A percentile compares a stretch with the other conserved stretches of the same genome.
These are phyloP conservation scores for Drosophila murphyi DNA, from an alignment of 1,140 invertebrate genomes.

Conservation along the genomic window DNA sequence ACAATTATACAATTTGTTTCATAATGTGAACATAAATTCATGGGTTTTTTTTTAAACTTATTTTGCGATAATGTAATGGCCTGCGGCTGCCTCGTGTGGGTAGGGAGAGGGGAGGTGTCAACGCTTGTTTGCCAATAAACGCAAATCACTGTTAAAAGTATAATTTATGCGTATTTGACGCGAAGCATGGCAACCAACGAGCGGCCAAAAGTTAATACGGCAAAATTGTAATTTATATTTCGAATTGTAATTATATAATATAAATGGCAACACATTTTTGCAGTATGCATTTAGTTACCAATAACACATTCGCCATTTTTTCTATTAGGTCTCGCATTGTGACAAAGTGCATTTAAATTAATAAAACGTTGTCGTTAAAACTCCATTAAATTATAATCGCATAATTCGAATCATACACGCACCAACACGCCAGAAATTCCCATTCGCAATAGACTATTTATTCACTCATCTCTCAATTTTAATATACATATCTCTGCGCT, in stretches of 20 bases:
- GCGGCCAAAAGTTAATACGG: conserved; percentile 36
- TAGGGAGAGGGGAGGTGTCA: conserved; percentile 23
- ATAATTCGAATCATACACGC: conserved; percentile 62
- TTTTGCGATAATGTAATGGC: conserved; percentile 54
- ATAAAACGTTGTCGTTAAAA: conserved; percentile 44
- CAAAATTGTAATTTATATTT: conserved; percentile 50
- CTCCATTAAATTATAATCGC: conserved; percentile 69
- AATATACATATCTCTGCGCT: neutral
- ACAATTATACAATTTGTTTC: conserved; percentile 78
- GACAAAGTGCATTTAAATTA: conserved; percentile 44
- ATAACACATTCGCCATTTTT: conserved; percentile 9
- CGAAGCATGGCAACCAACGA: conserved; percentile 55
- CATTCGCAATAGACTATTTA: neutral
- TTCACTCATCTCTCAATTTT: neutral
- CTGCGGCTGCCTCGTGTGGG: neutral
- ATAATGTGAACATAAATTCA: conserved; percentile 70
- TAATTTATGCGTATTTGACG: conserved; percentile 62
- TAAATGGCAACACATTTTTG: conserved; percentile 64
- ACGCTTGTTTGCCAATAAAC: conserved; percentile 76
- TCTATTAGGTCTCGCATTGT: conserved; percentile 55
- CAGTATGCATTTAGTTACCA: conserved; percentile 45
- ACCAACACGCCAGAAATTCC: conserved; percentile 19
- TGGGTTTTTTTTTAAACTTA: conserved; percentile 6
- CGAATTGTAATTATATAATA: conserved; percentile 51
- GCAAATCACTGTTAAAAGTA: conserved; percentile 62